Evolutionary conservation across 2,888 invertebrate species (phyloP), one percentile per base, ranked within the genome.

Genomic region (Drosophila demipolita): DNA sequence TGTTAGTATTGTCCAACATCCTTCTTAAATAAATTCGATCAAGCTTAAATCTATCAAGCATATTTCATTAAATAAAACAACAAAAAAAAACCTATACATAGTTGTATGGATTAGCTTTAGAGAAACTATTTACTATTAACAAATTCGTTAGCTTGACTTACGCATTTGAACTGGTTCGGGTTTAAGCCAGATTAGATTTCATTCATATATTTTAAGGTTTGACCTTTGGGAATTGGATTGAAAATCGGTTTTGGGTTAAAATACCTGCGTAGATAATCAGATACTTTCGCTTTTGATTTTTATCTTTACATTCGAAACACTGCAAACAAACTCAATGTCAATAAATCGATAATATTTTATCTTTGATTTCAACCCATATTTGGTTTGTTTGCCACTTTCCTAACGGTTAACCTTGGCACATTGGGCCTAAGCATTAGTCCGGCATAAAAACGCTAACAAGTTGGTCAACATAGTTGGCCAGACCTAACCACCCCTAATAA

Each of bases 341-440:
- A 63, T 67, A 64, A 52, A 40, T 61, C 33, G 29, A 29, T 33
- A 66, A 62, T 49, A 35, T 40, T 36, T 66, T 33, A 49, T 55
- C 54, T 38, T 7, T 58, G 20, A 62, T 42, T 36, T 49, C 33
- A n/a, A 17, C 15, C 1, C 45, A 11, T 1, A n/a, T 26, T 35
- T 17, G 20, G 20, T 45, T 32, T 65, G 45, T 48, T 42, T 52
- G 70, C 62, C 66, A 80, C 52, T 66, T 80, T 80, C 59, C 59
- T 50, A 60, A 40, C 63, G 26, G 42, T 76, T 76, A 68, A 76
- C 80, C 78, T 80, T 78, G 78, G 78, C 73, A 80, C 64, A 67
- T 40, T 53, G n/a, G 26, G 36, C 20, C 45, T 52, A 33, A 48
- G 57, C 54, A 48, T 38, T 20, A 48, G 66, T 55, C 63, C 29